Base-by-base conservation (phyloP, 1,140 invertebrate species). In the Goniozus legneri region DNA sequence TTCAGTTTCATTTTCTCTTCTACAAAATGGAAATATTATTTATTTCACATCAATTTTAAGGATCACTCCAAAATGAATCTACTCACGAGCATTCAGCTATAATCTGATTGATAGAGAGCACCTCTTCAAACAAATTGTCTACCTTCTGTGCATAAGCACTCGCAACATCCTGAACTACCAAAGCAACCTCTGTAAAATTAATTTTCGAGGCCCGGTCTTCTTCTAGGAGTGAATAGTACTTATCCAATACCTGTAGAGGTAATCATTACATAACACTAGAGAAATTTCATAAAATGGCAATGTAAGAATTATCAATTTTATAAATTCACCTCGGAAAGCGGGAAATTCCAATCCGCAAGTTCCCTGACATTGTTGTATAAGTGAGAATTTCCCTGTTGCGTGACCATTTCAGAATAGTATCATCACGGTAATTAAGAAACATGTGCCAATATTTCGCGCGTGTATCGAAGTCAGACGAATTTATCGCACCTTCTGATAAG, bases 121-220 rank as follows among this genome's bases (percentile, higher is more conserved):
- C 54, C 38, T 71, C 65, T 14, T 54, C 44, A 36, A 60, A 58
- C 2, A 75, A 32, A 53, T 49, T 55, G 47, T 76, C 72, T 0
- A 76, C 44, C 53, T 67, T 53, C 14, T 60, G 58, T 0, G 57
- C 62, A 40, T 73, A 76, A 8, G 68, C 60, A 46, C 70, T 64
- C 0, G 58, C 60, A 10, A 67, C 71, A 49, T 73, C 74, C 53
- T 74, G 68, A 10, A 76, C 19, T 8, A 76, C 56, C 12, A 74
- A 51, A 12, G 64, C 71, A 34, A 63, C 66, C 48, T 74, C 65
- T 3, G 61, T 62, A 54, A 67, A 74, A 34, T 69, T 69, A 8
- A 71, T 50, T 10, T 64, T 41, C 14, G 50, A 37, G 0, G 55
- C 46, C n/a, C n/a, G n/a, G n/a, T n/a, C n/a, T 32, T 60, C 41